Conservation (phyloP, 2,888 invertebrate species). For the Lycocerus yunnanus region DNA sequence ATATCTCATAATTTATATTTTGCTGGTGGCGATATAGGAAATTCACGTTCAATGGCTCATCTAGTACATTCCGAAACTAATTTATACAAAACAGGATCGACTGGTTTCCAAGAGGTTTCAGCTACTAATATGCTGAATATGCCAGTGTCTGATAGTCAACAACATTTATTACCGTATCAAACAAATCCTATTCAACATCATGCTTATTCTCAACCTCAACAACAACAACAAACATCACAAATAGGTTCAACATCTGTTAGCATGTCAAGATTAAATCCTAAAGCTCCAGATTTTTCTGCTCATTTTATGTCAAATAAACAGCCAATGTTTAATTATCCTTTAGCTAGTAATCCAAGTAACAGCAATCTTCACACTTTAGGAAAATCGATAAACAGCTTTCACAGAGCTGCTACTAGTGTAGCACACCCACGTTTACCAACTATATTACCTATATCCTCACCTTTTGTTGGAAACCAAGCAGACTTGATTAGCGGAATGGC, state of each 20-base stretch:
- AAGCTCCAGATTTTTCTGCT: conserved; percentile 75
- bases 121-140: conserved; percentile 52
- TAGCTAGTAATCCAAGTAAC: conserved; percentile 31
- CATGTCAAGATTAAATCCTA: conserved; percentile 76
- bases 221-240: conserved; percentile 23
- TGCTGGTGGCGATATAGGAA: conserved; percentile 27
- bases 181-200: conserved; percentile 43
- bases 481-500: conserved; percentile 52
- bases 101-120: conserved; percentile 34
- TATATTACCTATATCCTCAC: conserved; percentile 48
- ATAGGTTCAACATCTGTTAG: conserved; percentile 51
- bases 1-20: conserved; percentile 35
- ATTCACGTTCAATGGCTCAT: conserved; percentile 34
- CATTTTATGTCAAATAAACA: conserved; percentile 41
- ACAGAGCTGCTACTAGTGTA: conserved; percentile 30
- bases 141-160: conserved; percentile 45
- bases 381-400: conserved; percentile 32
- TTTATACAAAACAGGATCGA: conserved; percentile 40
- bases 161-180: conserved; percentile 36
- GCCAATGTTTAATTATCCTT: conserved; percentile 35
- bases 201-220: conserved; percentile 50
- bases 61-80: conserved; percentile 38
- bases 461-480: conserved; percentile 46
- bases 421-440: conserved; percentile 44
- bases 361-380: conserved; percentile 26